A percentile compares a stretch with the other conserved stretches of the same genome.
Evolutionary conservation across 92 coral and sea anemone genomes (phyloP).

Genomic region (Bergia puertoricense): DNA sequence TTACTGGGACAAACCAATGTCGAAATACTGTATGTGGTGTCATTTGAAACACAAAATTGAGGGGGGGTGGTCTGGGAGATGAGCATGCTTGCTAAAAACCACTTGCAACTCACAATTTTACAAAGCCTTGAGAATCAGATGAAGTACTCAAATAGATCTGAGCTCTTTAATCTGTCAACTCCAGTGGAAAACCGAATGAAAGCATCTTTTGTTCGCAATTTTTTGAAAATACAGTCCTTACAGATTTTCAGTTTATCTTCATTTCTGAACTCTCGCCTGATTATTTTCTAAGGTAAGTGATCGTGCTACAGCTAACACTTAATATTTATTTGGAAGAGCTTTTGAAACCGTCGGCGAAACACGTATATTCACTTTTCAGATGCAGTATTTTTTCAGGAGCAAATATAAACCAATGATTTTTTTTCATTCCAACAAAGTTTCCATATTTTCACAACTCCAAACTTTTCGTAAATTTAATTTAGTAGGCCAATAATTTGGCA

Average conservation of each 20-base stretch:
- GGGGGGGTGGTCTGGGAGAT: background rate
- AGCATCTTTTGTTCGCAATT: background rate
- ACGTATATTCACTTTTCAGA: too few species aligned
- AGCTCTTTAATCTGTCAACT: background rate
- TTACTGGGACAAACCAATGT: too few species aligned
- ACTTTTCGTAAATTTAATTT: background rate
- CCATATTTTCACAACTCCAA: too few species aligned
- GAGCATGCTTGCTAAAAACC: too few species aligned
- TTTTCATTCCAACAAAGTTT: background rate
- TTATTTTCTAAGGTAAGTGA: too few species aligned
- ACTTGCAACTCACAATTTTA: background rate
- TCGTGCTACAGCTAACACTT: too few species aligned
- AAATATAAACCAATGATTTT: too few species aligned
- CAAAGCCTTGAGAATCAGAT: background rate
- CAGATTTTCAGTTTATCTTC: background rate
- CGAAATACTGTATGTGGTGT: too few species aligned
- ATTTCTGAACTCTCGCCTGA: too few species aligned
- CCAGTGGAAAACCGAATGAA: background rate
- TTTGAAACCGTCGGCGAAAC: background rate
- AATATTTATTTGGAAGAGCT: background rate
- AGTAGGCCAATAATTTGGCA: too few species aligned
- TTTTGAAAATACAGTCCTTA: too few species aligned
- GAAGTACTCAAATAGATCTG: background rate
- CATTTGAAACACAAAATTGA: too few species aligned
- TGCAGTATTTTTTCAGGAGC: background rate